Percentiles rank a stretch among this genome's conserved stretches.
Evolutionary conservation across 1,140 invertebrate species (phyloP).

Genomic region (Lethrus apterus): DNA sequence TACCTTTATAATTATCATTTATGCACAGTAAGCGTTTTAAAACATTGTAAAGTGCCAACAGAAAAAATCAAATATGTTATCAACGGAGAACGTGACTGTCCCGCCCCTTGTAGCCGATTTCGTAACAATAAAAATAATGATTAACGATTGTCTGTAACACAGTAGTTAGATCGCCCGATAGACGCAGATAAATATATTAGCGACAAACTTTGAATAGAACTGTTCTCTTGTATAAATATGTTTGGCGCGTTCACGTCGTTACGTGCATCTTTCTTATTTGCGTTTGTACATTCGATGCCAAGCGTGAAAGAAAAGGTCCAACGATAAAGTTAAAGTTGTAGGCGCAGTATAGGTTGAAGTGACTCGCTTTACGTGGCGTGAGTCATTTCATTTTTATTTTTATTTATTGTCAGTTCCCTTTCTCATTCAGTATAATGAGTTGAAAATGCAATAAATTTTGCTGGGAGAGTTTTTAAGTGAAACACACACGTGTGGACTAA

Average conservation of each 20-base stretch:
- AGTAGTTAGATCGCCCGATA: constrained; percentile 24
- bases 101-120: constrained; percentile 18
- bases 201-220: constrained; percentile 25
- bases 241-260: constrained; percentile 6
- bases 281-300: constrained; percentile 5
- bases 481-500: no score
- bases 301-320: constrained; percentile 8
- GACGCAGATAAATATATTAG: constrained; percentile 22
- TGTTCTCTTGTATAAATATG: constrained; percentile 23
- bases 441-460: no score
- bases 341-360: no score
- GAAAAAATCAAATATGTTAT: constrained; percentile 11
- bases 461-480: no score
- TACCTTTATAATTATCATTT: no score
- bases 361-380: no score
- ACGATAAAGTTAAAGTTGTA: constrained; percentile 15
- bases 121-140: constrained; percentile 21
- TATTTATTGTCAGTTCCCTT: constrained; percentile 11
- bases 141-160: constrained; percentile 24
- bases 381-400: no score
- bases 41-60: no score
- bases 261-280: constrained; percentile 10
- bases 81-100: constrained; percentile 17
- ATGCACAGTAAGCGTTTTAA: no score
- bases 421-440: no score